These are phyloP conservation scores for Mactra quadrangularis DNA, from an alignment of 1,140 invertebrate genomes.

Conservation along the genomic window DNA sequence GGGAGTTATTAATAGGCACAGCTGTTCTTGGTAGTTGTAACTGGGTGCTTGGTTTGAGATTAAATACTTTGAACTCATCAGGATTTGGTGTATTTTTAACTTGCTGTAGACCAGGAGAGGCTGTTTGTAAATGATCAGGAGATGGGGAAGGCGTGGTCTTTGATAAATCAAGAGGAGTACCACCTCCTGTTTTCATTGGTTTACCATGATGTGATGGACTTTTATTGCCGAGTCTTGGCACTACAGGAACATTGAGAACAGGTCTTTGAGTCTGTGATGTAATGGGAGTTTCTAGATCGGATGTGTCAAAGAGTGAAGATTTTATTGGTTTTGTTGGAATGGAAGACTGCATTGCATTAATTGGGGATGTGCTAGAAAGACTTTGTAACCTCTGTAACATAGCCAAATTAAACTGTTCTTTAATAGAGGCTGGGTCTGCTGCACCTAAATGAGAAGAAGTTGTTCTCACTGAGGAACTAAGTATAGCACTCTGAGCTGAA, in stretches of 20 bases:
- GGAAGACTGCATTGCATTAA: conserved; percentile 3
- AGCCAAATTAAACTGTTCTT: neutral
- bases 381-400: neutral
- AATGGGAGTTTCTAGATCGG: conserved; percentile 21
- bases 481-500: conserved; percentile 4
- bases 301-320: conserved; percentile 44
- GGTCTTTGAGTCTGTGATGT: conserved; percentile 45
- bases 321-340: conserved; percentile 56
- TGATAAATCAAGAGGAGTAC: conserved; percentile 61
- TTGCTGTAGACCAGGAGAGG: conserved; percentile 14
- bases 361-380: neutral
- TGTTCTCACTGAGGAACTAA: neutral
- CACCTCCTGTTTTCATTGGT: neutral
- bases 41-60: conserved; percentile 63
- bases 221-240: conserved; percentile 34
- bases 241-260: conserved; percentile 68
- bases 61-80: conserved; percentile 72
- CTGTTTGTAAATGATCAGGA: neutral
- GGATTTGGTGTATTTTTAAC: conserved; percentile 54
- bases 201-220: conserved; percentile 6
- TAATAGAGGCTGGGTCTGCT: neutral
- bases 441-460: neutral
- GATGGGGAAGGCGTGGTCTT: conserved; percentile 27
- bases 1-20: conserved; percentile 31
- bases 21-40: conserved; percentile 14